A percentile compares a stretch with the other conserved stretches of the same genome.
Conservation (phyloP, 2,113 vertebrate species). For the Tyrannus savana region DNA sequence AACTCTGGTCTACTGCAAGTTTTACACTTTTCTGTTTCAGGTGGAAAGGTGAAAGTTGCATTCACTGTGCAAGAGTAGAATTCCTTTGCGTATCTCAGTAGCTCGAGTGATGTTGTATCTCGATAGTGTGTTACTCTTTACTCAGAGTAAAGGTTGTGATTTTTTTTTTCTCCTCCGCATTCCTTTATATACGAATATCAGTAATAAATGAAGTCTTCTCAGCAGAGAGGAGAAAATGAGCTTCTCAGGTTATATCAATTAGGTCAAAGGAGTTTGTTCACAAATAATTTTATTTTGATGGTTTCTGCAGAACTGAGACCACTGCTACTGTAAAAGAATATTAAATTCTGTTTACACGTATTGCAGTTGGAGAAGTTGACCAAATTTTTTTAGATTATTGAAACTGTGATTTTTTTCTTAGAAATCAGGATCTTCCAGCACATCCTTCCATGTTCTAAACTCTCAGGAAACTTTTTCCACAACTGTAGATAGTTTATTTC, state of each 20-base stretch:
- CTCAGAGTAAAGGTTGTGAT: not conserved
- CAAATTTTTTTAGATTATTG: not conserved
- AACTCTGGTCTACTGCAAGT: not conserved
- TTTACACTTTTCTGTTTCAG: not conserved
- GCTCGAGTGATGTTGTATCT: not conserved
- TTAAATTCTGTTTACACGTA: not conserved
- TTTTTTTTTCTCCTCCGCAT: not conserved
- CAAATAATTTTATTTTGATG: not conserved
- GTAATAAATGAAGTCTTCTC: not conserved
- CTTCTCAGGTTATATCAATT: not conserved
- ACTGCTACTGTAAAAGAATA: not conserved
- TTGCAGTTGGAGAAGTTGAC: not conserved
- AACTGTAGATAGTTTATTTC: slow-evolving; percentile 7
- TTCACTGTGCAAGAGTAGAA: not conserved
- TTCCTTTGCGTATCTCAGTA: not conserved
- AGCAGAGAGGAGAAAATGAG: not conserved
- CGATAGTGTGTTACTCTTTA: not conserved
- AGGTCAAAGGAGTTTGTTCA: not conserved
- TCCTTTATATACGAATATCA: not conserved
- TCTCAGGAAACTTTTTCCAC: not conserved
- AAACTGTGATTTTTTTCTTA: not conserved
- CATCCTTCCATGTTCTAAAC: not conserved
- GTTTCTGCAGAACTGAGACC: not conserved
- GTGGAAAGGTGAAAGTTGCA: not conserved
- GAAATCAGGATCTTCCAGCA: not conserved